Conservation (phyloP, 2,888 invertebrate genomes). For the Eupithecia subfuscata region DNA sequence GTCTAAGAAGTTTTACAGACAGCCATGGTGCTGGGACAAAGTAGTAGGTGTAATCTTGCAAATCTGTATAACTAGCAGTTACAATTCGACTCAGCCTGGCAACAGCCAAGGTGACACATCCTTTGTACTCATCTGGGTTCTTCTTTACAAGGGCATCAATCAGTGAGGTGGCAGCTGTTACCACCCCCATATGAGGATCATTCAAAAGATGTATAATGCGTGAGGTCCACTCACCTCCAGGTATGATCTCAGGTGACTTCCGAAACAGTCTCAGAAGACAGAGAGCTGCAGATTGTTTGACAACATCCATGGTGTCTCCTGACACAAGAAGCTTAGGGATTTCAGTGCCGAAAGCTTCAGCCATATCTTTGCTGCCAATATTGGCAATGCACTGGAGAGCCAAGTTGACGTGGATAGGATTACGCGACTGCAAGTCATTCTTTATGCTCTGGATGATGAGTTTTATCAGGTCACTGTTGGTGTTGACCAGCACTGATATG, state of each 20-base stretch:
- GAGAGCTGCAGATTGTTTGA: slow-evolving; percentile 99
- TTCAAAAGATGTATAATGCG: slow-evolving; percentile 99
- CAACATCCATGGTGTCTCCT: slow-evolving; percentile 99
- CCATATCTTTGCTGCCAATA: slow-evolving; percentile 99
- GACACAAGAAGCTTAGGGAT: slow-evolving; percentile 99
- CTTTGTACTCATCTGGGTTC: slow-evolving; percentile 99
- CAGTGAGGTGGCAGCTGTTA: slow-evolving; percentile 98
- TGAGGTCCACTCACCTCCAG: slow-evolving; percentile 99
- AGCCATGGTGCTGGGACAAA: slow-evolving; percentile 99
- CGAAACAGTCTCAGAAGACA: slow-evolving; percentile 97
- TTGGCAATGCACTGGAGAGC: slow-evolving; percentile 99
- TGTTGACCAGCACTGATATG: slow-evolving; percentile 99
- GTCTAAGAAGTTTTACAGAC: slow-evolving; percentile 97
- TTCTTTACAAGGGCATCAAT: slow-evolving; percentile 99
- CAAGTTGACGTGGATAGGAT: slow-evolving; percentile 99
- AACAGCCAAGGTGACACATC: slow-evolving; percentile 98
- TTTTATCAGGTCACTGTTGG: slow-evolving; percentile 99
- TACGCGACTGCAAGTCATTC: slow-evolving; percentile 97
- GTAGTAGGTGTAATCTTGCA: slow-evolving; percentile 99
- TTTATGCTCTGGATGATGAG: slow-evolving; percentile 99
- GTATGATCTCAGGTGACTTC: slow-evolving; percentile 97
- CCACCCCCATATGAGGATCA: slow-evolving; percentile 99
- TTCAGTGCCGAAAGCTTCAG: slow-evolving; percentile 99
- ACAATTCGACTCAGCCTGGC: slow-evolving; percentile 98
- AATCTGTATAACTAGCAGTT: slow-evolving; percentile 98